A percentile compares a stretch with the other conserved stretches of the same genome.
Conservation (phyloP, 2,888 invertebrate species). For the Taenaris catops region DNA sequence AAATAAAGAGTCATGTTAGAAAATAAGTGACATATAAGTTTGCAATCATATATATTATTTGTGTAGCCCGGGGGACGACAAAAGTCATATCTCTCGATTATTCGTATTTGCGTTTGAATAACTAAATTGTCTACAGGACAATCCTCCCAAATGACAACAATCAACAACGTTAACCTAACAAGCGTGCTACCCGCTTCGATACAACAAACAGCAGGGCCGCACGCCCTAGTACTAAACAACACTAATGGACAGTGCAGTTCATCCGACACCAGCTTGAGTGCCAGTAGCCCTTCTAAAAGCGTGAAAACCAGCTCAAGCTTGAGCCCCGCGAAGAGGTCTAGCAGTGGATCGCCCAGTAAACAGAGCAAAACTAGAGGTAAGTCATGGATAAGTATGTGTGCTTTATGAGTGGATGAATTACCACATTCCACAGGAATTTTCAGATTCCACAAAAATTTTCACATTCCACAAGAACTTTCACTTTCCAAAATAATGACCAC, state of each 20-base stretch:
- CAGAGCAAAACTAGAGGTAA: slow-evolving; percentile 89
- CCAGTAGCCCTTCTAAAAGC: slow-evolving; percentile 91
- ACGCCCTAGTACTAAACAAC: slow-evolving; percentile 48
- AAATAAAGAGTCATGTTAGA: too few species aligned
- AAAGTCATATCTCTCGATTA: too few species aligned
- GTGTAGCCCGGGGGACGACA: too few species aligned
- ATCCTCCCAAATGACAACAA: slow-evolving; percentile 44
- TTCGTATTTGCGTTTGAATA: too few species aligned
- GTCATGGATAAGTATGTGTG: too few species aligned
- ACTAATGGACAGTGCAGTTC: slow-evolving; percentile 71
- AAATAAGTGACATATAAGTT: too few species aligned
- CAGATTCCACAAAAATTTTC: too few species aligned
- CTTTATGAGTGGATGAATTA: too few species aligned
- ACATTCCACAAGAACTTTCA: too few species aligned
- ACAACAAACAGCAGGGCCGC: slow-evolving; percentile 48
- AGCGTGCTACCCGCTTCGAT: slow-evolving; percentile 49
- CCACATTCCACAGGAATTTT: too few species aligned
- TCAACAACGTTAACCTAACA: slow-evolving; percentile 64
- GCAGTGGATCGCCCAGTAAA: slow-evolving; percentile 90
- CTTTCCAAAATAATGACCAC: too few species aligned
- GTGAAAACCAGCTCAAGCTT: slow-evolving; percentile 92
- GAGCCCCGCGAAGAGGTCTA: slow-evolving; percentile 90
- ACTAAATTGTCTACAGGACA: slow-evolving; percentile 36
- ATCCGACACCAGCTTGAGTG: slow-evolving; percentile 81
- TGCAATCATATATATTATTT: too few species aligned